These are phyloP conservation scores for Pangasius mekongensis DNA, from an alignment of 2,797 vertebrate species.

Conservation along the genomic window DNA sequence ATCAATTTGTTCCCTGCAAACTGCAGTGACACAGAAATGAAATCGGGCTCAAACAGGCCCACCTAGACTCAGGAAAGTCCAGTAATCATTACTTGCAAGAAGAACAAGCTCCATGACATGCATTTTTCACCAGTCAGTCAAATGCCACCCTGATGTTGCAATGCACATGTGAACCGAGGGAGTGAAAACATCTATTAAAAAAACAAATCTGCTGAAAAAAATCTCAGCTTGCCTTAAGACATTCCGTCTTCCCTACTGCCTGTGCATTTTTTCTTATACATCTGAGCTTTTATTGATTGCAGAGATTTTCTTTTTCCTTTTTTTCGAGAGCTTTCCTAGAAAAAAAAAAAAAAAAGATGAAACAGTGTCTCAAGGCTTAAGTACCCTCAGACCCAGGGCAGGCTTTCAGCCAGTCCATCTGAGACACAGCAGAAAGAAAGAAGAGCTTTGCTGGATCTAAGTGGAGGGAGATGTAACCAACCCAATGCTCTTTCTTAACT, in stretches of 20 bases:
- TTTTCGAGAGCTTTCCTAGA: constrained; percentile 19
- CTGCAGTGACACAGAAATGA: constrained; percentile 10
- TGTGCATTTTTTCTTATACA: constrained; percentile 20
- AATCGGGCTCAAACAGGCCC: not conserved
- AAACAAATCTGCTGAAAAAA: not conserved
- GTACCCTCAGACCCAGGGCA: constrained; percentile 21
- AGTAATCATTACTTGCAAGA: not conserved
- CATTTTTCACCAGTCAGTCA: not conserved
- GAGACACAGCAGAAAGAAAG: constrained; percentile 15
- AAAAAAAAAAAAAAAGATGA: constrained; percentile 20
- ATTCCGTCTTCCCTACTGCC: constrained; percentile 6
- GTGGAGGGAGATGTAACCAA: constrained; percentile 14
- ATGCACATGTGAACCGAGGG: not conserved
- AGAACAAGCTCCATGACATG: constrained; percentile 1
- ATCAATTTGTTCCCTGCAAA: constrained; percentile 27
- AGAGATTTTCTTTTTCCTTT: not conserved
- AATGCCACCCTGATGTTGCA: not conserved
- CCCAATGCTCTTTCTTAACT: constrained; percentile 13
- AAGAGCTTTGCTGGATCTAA: constrained; percentile 23
- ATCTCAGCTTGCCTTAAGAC: not conserved
- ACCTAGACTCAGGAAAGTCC: not conserved
- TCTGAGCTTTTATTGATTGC: constrained; percentile 28
- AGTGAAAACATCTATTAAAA: not conserved
- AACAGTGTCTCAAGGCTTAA: constrained; percentile 36
- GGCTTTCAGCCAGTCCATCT: constrained; percentile 40